These are phyloP conservation scores for Tribolium madens DNA, from an alignment of 1,140 invertebrate genomes.

Conservation along the genomic window DNA sequence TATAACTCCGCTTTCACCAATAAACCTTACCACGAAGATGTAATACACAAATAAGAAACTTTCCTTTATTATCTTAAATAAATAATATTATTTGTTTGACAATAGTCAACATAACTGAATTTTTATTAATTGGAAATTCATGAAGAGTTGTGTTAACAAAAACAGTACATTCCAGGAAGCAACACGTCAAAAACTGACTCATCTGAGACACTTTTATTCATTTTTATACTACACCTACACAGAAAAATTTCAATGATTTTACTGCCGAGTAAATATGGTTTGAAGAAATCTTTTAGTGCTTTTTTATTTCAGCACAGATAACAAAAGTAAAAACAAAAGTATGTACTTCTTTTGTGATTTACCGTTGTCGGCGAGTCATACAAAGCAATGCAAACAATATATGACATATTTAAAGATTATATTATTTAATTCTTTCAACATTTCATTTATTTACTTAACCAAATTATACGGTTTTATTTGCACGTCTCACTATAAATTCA, in stretches of 20 bases:
- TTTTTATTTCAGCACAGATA: conserved; percentile 26
- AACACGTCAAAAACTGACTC: not conserved
- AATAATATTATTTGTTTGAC: conserved; percentile 40
- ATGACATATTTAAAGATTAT: conserved; percentile 42
- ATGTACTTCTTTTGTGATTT: conserved; percentile 30
- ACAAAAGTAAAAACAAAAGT: conserved; percentile 8
- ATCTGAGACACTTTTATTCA: not conserved
- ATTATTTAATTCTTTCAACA: conserved; percentile 31
- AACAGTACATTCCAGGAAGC: conserved; percentile 24
- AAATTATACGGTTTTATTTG: conserved; percentile 30
- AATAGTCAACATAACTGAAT: conserved; percentile 33
- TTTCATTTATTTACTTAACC: conserved; percentile 6
- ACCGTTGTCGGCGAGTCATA: conserved; percentile 16
- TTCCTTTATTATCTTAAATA: conserved; percentile 46
- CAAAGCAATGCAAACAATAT: conserved; percentile 34
- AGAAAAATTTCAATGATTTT: not conserved
- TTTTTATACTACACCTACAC: not conserved
- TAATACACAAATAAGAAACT: conserved; percentile 38
- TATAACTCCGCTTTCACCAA: conserved; percentile 40
- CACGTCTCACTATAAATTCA: conserved; percentile 11
- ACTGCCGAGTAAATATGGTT: not conserved
- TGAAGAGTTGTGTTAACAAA: conserved; percentile 13
- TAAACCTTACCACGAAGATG: conserved; percentile 44
- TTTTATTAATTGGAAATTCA: conserved; percentile 42
- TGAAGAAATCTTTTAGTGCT: conserved; percentile 2